Evolutionary conservation across 2,113 vertebrate genomes (phyloP).

Genomic region (Neolamprologus devosi): DNA sequence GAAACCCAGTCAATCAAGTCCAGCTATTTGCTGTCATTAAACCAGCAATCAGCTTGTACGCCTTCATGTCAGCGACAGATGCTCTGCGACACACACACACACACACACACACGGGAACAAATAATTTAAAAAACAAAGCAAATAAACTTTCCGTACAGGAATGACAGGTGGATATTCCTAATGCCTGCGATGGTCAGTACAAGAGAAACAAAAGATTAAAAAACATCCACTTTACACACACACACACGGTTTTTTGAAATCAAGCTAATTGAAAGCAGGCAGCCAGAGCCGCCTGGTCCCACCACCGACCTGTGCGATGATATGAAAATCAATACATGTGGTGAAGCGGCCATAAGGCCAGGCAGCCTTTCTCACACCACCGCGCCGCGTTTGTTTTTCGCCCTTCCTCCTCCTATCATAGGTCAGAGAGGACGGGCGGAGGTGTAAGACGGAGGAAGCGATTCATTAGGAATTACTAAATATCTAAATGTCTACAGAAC

Average conservation of each 20-base stretch:
- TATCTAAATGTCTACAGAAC: neutral
- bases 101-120: neutral
- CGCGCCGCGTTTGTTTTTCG: rapidly evolving
- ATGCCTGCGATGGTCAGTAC: constrained; percentile 11
- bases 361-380: neutral
- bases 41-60: constrained; percentile 58
- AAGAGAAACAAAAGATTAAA: neutral
- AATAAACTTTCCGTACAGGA: constrained; percentile 7
- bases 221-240: neutral
- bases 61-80: constrained; percentile 69
- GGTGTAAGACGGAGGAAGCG: neutral
- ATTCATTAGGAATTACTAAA: neutral
- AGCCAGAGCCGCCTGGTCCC: neutral
- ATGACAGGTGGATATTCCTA: constrained; percentile 7
- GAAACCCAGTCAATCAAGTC: constrained; percentile 56
- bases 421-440: neutral
- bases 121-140: neutral
- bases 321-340: constrained; percentile 45
- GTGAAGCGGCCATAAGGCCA: neutral
- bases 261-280: neutral
- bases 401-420: neutral
- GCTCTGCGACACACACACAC: neutral
- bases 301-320: constrained; percentile 22
- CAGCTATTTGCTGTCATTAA: constrained; percentile 56
- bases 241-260: neutral